Evolutionary conservation across 2,888 invertebrate genomes (phyloP), one percentile per base, ranked within the genome.

Genomic region (Carcina quercana): DNA sequence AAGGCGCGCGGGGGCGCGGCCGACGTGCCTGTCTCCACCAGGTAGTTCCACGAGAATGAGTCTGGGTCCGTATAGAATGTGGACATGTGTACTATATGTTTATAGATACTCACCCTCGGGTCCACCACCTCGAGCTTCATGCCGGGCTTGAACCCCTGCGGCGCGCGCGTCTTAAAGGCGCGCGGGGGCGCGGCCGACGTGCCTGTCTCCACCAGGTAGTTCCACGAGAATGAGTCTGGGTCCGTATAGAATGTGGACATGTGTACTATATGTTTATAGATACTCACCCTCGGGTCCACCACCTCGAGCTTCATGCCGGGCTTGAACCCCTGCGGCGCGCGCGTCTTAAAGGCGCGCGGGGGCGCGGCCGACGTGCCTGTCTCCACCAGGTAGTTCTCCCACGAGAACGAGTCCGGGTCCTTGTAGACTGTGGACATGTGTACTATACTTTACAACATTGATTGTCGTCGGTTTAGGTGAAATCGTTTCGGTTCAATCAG

Each of bases 101-200:
- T n/a, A n/a, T n/a, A n/a, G n/a, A n/a, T 17, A 38, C 68, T 61
- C 28, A 84, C 91, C 54, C 91, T 86, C 51, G 88, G 90, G 60
- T 97, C 96, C 1, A 96, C 95, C 8, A 91, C 92, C 75, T 97
- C 96, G 2, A 96, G 74, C 63, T 93, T 92, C 94, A 95, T 95
- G 19, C 93, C 93, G 6, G 87, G 75, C 56, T 91, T 91, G 70
- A 96, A 97, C 2, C 91, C 91, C 41, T 90, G 88, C 4, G 92
- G 89, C 11, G 90, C 86, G 14, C 94, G 88, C 41, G 93, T 89
- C 54, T 90, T 90, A 72, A 97, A 97, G 5, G 95, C 91, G 40
- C 92, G 85, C 1, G 90, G 88, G 2, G 95, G 94, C 36, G 94
- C 96, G 21, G 93, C 88, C 26, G 86, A 69, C 0, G 93, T 86